Percentiles rank a stretch among this genome's conserved stretches.
These are phyloP conservation scores for Cynaeus angustus DNA, from an alignment of 2,888 invertebrate genomes.

Conservation along the genomic window DNA sequence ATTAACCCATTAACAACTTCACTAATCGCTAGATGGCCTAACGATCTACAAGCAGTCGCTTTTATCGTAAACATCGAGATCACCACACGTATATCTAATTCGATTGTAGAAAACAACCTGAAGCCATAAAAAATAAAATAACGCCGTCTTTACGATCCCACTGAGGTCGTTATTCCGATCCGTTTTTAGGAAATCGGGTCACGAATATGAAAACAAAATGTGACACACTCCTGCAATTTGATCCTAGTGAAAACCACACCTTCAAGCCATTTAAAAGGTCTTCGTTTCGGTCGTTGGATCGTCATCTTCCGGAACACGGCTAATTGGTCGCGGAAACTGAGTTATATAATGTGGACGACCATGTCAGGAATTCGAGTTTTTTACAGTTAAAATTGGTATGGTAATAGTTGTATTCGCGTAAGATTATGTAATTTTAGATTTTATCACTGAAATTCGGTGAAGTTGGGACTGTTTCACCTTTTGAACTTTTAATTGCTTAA, in stretches of 20 bases:
- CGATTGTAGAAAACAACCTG: neutral
- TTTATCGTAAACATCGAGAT: slow-evolving; percentile 4
- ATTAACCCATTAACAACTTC: slow-evolving; percentile 22
- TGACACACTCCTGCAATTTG: neutral
- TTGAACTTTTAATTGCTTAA: neutral
- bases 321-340: slow-evolving; percentile 13
- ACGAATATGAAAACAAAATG: neutral
- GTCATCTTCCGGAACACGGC: slow-evolving; percentile 12
- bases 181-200: slow-evolving; percentile 6
- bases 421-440: neutral
- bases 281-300: slow-evolving; percentile 11
- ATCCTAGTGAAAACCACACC: slow-evolving; percentile 9
- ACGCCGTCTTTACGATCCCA: neutral
- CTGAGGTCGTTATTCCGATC: slow-evolving; percentile 1
- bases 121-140: slow-evolving; percentile 2
- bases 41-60: slow-evolving; percentile 3
- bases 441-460: neutral
- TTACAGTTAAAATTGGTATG: neutral
- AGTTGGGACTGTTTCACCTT: neutral
- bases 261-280: neutral
- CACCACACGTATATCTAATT: slow-evolving; percentile 1
- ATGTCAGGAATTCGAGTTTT: neutral
- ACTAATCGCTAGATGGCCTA: slow-evolving; percentile 12
- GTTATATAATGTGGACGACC: slow-evolving; percentile 6
- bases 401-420: neutral